Evolutionary conservation across 64 coral and sea anemone species (phyloP).

Genomic region (Montipora capricornis): DNA sequence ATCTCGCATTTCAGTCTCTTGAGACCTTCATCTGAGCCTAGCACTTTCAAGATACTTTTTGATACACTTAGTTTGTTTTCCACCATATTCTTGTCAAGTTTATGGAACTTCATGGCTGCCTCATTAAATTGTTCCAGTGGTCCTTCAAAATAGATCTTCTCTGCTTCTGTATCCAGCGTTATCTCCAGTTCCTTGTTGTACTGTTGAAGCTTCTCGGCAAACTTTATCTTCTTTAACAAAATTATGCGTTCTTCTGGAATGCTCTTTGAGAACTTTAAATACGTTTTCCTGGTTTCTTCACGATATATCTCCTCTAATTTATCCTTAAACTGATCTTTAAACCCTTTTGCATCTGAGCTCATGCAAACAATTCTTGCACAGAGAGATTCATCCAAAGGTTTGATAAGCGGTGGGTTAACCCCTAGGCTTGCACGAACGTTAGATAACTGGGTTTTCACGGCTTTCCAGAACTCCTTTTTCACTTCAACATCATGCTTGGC

Average conservation of each 20-base stretch:
- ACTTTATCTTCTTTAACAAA: slow-evolving; percentile 63
- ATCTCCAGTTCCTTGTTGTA: slow-evolving; percentile 62
- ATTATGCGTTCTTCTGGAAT: slow-evolving; percentile 42
- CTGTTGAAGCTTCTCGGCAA: slow-evolving; percentile 37
- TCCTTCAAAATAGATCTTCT: slow-evolving; percentile 57
- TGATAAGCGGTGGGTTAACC: slow-evolving; percentile 1
- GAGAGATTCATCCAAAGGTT: not conserved
- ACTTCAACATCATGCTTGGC: slow-evolving; percentile 11
- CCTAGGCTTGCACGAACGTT: not conserved
- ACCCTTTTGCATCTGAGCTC: not conserved
- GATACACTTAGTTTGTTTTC: slow-evolving; percentile 6
- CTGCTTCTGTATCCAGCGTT: slow-evolving; percentile 38
- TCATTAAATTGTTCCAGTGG: slow-evolving; percentile 37
- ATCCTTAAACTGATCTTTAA: not conserved
- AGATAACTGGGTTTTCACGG: not conserved
- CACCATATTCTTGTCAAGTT: slow-evolving; percentile 10
- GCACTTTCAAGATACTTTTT: slow-evolving; percentile 29
- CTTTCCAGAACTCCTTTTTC: slow-evolving; percentile 32
- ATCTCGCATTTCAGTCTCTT: slow-evolving; percentile 50
- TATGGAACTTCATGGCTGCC: slow-evolving; percentile 4
- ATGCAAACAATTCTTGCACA: not conserved
- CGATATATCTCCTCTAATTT: slow-evolving; percentile 36
- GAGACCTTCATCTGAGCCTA: slow-evolving; percentile 32
- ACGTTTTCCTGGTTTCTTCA: slow-evolving; percentile 54
- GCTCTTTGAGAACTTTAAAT: slow-evolving; percentile 4